phyloP scores from a whole-genome alignment of 2,113 vertebrate genomes.

The pig (Sus scrofa) region DNA sequence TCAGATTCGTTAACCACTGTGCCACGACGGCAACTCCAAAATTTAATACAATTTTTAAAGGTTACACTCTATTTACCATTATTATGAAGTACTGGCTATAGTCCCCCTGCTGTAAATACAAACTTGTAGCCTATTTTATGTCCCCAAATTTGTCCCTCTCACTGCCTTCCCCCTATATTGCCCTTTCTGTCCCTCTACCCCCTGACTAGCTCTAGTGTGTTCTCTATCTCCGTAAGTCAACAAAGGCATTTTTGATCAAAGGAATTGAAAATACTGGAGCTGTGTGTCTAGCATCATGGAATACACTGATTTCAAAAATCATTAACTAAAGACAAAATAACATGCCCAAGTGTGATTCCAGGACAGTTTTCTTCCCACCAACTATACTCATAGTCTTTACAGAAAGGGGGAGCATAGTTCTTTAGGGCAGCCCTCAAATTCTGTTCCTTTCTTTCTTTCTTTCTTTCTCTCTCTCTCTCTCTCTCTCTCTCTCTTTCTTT shows the following conservation, averaged over 20 bases:
- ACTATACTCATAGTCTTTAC: neutral
- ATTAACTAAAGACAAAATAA: constrained; percentile 75
- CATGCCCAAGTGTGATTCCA: constrained; percentile 73
- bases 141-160: neutral
- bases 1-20: too few species aligned
- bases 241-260: constrained; percentile 65
- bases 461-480: too few species aligned
- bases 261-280: constrained; percentile 54
- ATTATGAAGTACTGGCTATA: neutral
- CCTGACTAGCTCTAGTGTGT: neutral
- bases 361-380: constrained; percentile 53
- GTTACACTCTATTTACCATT: neutral
- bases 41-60: neutral
- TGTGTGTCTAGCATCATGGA: constrained; percentile 47
- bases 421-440: neutral
- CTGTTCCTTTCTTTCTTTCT: too few species aligned
- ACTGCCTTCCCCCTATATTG: too few species aligned
- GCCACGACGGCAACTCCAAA: too few species aligned
- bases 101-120: neutral
- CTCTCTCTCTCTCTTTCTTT: too few species aligned
- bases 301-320: constrained; percentile 52
- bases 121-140: neutral
- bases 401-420: neutral
- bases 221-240: neutral
- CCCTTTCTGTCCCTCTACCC: neutral